phyloP scores from a whole-genome alignment of 2,888 invertebrate genomes.

The Pseudanteris insignis region DNA sequence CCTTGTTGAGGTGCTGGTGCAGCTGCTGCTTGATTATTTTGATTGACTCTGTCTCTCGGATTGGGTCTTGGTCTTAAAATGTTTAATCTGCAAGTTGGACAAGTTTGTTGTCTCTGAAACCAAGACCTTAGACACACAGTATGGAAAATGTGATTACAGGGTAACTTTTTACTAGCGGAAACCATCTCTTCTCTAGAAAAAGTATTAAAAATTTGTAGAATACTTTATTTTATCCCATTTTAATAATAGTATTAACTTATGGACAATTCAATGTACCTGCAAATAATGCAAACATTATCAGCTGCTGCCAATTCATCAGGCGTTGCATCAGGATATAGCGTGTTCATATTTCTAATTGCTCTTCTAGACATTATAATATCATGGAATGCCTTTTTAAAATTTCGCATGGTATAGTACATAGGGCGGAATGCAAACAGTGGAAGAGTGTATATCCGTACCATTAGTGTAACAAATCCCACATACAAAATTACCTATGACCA shows the following conservation, averaged over 20 bases:
- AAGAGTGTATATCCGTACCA: constrained; percentile 96
- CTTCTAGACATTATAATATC: constrained; percentile 96
- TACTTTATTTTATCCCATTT: no score
- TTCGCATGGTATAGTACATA: constrained; percentile 98
- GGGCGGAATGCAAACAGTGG: constrained; percentile 98
- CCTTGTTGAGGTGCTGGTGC: constrained; percentile 55
- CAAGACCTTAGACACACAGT: constrained; percentile 96
- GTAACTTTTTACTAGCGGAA: constrained; percentile 89
- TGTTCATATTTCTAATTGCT: constrained; percentile 98
- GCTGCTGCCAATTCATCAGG: constrained; percentile 88
- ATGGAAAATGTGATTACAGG: constrained; percentile 99
- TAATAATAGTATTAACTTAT: not conserved
- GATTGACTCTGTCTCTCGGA: constrained; percentile 45
- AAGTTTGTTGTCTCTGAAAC: constrained; percentile 99
- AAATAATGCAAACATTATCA: constrained; percentile 99
- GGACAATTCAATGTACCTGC: constrained; percentile 69
- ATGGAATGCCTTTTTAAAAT: constrained; percentile 96
- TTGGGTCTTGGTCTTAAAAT: constrained; percentile 70
- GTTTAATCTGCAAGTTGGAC: constrained; percentile 97
- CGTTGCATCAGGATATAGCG: constrained; percentile 95
- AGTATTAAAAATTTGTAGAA: not conserved
- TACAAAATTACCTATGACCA: constrained; percentile 80
- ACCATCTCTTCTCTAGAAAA: constrained; percentile 73
- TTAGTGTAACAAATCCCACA: constrained; percentile 90
- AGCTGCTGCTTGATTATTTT: constrained; percentile 58